phyloP scores from a whole-genome alignment of 2,888 invertebrate species.

The Phengaris arion region DNA sequence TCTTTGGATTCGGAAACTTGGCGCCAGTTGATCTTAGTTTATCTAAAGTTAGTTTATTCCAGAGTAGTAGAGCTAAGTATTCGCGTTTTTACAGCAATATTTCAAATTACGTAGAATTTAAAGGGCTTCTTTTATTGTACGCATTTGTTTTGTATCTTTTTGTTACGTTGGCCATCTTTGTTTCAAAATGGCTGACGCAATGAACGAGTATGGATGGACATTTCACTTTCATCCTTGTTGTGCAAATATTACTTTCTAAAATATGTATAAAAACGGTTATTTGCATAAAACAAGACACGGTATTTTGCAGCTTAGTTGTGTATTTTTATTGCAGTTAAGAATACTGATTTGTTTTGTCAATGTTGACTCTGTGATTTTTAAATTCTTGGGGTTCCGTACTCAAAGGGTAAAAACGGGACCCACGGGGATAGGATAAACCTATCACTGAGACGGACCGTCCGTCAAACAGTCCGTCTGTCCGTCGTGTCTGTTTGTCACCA shows the following conservation, averaged over 20 bases:
- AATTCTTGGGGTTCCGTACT: no score
- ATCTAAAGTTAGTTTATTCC: no score
- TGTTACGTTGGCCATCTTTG: neutral
- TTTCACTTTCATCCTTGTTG: conserved; percentile 29
- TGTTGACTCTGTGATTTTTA: no score
- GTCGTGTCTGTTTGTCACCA: no score
- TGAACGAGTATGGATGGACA: conserved; percentile 4
- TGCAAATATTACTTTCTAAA: conserved; percentile 24
- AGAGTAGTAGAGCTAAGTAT: neutral
- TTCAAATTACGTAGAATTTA: neutral
- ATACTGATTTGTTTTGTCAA: neutral
- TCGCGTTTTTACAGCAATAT: conserved; percentile 4
- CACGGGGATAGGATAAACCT: no score
- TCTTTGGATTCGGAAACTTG: no score
- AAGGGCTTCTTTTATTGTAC: neutral
- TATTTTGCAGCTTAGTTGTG: neutral
- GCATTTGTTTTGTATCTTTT: neutral
- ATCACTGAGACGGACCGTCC: no score
- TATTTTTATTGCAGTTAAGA: neutral
- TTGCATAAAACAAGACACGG: neutral
- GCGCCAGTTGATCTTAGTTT: no score
- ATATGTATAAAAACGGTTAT: neutral
- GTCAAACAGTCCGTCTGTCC: no score
- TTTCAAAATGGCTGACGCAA: conserved; percentile 18
- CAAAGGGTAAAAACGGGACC: no score